phyloP scores from a whole-genome alignment of 2,113 vertebrate species.

The Tenebrosternarchus preto region DNA sequence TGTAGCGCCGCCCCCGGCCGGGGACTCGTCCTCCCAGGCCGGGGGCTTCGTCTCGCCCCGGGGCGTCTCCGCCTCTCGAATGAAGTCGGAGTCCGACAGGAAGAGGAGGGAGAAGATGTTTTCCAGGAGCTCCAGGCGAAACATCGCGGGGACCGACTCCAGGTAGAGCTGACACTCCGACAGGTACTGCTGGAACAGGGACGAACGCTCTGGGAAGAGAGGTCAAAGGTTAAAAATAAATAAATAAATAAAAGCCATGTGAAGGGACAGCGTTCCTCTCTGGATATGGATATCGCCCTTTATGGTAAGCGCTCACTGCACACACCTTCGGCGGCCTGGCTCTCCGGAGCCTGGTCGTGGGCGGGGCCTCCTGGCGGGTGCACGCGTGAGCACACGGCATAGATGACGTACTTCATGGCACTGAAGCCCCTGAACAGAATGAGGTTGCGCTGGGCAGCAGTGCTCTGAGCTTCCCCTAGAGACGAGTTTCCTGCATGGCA shows the following conservation, averaged over 20 bases:
- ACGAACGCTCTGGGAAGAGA: conserved; percentile 70
- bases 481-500: conserved; percentile 57
- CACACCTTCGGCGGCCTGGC: conserved; percentile 45
- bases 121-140: conserved; percentile 93
- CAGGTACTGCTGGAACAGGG: conserved; percentile 81
- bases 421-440: conserved; percentile 89
- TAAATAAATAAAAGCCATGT: too few relatives aligned
- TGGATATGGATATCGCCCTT: too few relatives aligned
- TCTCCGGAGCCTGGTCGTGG: conserved; percentile 59
- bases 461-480: conserved; percentile 42
- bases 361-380: conserved; percentile 75
- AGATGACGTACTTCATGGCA: conserved; percentile 93
- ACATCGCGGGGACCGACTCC: conserved; percentile 78
- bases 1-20: conserved; percentile 21
- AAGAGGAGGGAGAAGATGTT: conserved; percentile 97
- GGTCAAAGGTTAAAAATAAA: background rate
- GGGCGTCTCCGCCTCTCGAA: conserved; percentile 34
- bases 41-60: background rate
- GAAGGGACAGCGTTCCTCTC: too few relatives aligned
- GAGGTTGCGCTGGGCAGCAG: conserved; percentile 75
- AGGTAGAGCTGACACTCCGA: conserved; percentile 87
- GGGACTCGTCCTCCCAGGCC: background rate
- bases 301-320: too few relatives aligned
- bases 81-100: conserved; percentile 84
- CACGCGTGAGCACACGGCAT: conserved; percentile 86